Conservation (phyloP, 2,797 vertebrate genomes). For the Poecilia gillii region DNA sequence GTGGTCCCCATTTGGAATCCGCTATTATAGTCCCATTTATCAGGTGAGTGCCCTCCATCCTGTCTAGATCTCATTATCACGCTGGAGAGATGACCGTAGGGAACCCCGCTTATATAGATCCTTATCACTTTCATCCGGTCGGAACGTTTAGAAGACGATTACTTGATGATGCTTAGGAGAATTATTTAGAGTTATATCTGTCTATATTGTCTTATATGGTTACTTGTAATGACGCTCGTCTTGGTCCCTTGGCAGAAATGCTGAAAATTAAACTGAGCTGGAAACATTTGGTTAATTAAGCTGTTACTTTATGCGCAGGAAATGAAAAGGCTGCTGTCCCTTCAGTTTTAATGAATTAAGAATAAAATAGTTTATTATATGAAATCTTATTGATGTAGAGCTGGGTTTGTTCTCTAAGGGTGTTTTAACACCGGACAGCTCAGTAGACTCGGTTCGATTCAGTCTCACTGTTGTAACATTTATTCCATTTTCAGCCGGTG, state of each 20-base stretch:
- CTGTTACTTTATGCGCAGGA: neutral
- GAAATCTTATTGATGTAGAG: neutral
- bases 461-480: no score
- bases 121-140: conserved; percentile 50
- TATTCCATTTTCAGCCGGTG: no score
- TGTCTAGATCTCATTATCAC: conserved; percentile 64
- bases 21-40: conserved; percentile 76
- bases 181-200: conserved; percentile 40
- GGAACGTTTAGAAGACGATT: conserved; percentile 58
- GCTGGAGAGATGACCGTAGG: conserved; percentile 38
- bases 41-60: conserved; percentile 68
- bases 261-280: conserved; percentile 17
- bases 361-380: neutral
- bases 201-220: conserved; percentile 9
- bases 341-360: neutral
- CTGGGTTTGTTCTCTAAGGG: neutral
- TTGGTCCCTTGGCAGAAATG: conserved; percentile 13
- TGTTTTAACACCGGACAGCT: no score
- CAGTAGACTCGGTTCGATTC: no score
- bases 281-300: conserved; percentile 15
- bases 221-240: conserved; percentile 20
- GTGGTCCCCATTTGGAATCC: conserved; percentile 70
- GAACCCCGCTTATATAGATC: conserved; percentile 42
- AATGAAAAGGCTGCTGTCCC: neutral
- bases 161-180: conserved; percentile 60